These are phyloP conservation scores for Lampris incognitus DNA, from an alignment of 2,113 vertebrate species.

Conservation along the genomic window DNA sequence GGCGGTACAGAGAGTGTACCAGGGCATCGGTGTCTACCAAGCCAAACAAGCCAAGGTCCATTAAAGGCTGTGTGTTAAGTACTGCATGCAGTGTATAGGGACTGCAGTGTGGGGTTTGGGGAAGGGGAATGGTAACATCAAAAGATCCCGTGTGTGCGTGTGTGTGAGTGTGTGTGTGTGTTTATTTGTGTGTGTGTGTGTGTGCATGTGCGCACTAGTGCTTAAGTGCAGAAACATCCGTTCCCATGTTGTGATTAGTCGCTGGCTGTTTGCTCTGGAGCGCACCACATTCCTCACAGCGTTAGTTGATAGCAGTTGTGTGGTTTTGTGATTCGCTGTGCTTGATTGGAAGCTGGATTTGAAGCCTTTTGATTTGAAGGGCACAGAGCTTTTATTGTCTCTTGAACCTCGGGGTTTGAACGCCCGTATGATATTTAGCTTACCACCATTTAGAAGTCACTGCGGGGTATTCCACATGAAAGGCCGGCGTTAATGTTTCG, in stretches of 20 bases:
- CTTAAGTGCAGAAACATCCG: conserved; percentile 51
- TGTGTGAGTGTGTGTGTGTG: conserved; percentile 4
- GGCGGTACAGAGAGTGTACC: conserved; percentile 17
- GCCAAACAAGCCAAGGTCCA: conserved; percentile 39
- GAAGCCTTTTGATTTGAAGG: conserved; percentile 53
- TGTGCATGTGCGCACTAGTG: conserved; percentile 3
- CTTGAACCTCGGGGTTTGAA: conserved; percentile 54
- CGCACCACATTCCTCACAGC: conserved; percentile 58
- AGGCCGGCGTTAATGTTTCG: conserved; percentile 19
- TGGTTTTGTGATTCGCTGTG: conserved; percentile 62
- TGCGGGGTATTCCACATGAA: conserved; percentile 38
- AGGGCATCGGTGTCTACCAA: conserved; percentile 21
- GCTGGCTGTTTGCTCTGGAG: conserved; percentile 69
- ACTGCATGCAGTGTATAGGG: conserved; percentile 22
- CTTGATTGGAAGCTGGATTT: conserved; percentile 64
- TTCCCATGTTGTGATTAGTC: conserved; percentile 70
- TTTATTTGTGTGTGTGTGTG: conserved; percentile 7
- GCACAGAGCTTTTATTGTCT: conserved; percentile 69
- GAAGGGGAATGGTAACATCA: background rate
- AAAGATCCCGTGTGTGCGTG: background rate
- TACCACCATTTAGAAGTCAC: conserved; percentile 51
- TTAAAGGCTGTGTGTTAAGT: conserved; percentile 1
- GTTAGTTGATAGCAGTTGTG: conserved; percentile 79
- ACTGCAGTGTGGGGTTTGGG: background rate
- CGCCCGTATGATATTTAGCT: conserved; percentile 53